phyloP scores from a whole-genome alignment of 2,888 invertebrate species.

The Hybos culiciformis region DNA sequence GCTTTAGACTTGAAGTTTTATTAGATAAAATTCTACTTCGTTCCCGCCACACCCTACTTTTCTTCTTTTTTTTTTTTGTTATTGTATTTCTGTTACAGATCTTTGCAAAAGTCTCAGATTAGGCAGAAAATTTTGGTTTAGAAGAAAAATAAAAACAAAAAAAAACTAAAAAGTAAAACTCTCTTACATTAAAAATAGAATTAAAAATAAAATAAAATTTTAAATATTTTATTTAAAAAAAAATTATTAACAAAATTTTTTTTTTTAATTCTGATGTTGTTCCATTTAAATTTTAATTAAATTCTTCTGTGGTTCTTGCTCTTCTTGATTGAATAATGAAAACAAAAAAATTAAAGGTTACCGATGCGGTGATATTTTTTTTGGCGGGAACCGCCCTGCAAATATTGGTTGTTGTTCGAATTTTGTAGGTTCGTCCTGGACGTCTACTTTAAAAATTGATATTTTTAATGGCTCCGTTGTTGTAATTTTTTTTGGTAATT shows the following conservation, averaged over 20 bases:
- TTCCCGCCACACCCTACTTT: no score
- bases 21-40: no score
- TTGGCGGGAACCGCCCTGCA: slow-evolving; percentile 23
- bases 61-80: neutral
- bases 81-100: neutral
- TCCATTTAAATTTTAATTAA: slow-evolving; percentile 10
- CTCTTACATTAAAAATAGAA: neutral
- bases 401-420: no score
- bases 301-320: neutral
- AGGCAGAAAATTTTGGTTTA: no score
- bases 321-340: slow-evolving; percentile 1
- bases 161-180: neutral
- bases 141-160: no score
- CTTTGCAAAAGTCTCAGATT: no score
- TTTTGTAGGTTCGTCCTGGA: slow-evolving; percentile 24
- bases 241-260: neutral
- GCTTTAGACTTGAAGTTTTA: no score
- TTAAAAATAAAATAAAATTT: neutral
- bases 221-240: neutral
- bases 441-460: slow-evolving; percentile 25
- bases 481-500: slow-evolving; percentile 26
- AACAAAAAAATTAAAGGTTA: slow-evolving; percentile 20
- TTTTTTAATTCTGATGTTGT: slow-evolving; percentile 5
- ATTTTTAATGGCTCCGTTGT: slow-evolving; percentile 35
- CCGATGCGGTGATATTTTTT: slow-evolving; percentile 35